Evolutionary conservation across 2,797 vertebrate genomes (phyloP), one percentile per base, ranked within the genome.

Genomic region (Brotula barbata): DNA sequence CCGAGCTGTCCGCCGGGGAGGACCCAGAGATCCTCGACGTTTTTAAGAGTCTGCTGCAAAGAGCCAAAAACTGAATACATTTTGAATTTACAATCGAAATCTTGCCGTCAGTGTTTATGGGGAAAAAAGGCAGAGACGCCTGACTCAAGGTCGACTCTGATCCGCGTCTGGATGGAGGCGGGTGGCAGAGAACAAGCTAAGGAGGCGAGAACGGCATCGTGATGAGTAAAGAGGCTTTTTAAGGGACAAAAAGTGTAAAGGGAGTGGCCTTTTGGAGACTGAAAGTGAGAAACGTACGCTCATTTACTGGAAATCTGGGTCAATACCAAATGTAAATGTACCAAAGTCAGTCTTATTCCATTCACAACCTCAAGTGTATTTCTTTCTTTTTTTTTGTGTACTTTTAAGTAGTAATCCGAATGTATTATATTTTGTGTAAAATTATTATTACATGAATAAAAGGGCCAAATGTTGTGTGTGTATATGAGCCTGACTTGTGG

Each of bases 11-110:
- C 67, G 87, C 89, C 3, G 90, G 90, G 78, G 92, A 93, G 70
- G 91, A 93, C 43, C 92, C 92, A 6, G 88, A 89, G 63, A 85
- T 91, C 52, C 79, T 90, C 12, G 89, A 92, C 36, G 91, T 92
- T 44, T 94, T 93, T 67, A 89, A 87, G 81, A 87, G 85, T 21
- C 79, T 93, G 75, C 75, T 92, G 63, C 86, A 92, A 48, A 89
- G 86, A 86, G 90, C 89, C 75, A 89, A 77, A 34, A 91, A 90
- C 67, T 92, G 78, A 28, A 28, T 4, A 28, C 4, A 28, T 28
- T n/a, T n/a, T n/a, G n/a, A n/a, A n/a, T n/a, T n/a, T n/a, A n/a
- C n/a, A n/a, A n/a, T n/a, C n/a, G n/a, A n/a, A n/a, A n/a, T 56
- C 45, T 58, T 21, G 14, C 46, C 15, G 33, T 3, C 53, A 36